phyloP scores from a whole-genome alignment of 2,113 vertebrate species.

The Tachysurus fulvidraco region DNA sequence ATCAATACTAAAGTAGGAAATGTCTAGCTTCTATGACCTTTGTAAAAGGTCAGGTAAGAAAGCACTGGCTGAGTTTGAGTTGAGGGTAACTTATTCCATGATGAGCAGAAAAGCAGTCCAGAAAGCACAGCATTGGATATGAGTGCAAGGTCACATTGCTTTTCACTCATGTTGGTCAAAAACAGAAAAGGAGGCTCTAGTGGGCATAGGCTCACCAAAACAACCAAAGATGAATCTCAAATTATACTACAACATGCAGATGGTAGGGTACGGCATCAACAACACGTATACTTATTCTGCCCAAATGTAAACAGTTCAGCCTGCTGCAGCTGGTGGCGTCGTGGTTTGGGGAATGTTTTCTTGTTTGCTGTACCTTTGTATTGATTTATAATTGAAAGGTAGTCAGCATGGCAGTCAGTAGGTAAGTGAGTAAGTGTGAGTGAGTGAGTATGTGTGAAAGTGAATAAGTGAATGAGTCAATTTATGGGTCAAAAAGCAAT shows the following conservation, averaged over 20 bases:
- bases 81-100: neutral
- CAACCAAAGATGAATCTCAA: neutral
- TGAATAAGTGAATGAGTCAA: neutral
- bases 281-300: neutral
- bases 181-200: neutral
- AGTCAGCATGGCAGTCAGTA: neutral
- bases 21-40: too few relatives aligned
- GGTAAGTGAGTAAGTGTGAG: neutral
- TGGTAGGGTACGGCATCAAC: neutral
- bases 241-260: neutral
- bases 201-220: neutral
- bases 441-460: neutral
- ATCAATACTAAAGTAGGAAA: neutral
- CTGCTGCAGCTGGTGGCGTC: neutral
- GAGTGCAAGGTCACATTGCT: neutral
- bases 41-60: neutral
- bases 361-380: neutral
- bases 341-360: neutral
- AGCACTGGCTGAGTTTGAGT: neutral
- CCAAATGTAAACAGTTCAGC: neutral
- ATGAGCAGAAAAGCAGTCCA: neutral
- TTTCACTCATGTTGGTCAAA: neutral
- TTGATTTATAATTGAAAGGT: neutral
- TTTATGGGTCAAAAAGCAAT: constrained; percentile 24
- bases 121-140: neutral